A percentile compares a stretch with the other conserved stretches of the same genome.
These are phyloP conservation scores for Vimba vimba DNA, from an alignment of 2,113 vertebrate genomes.

Conservation along the genomic window DNA sequence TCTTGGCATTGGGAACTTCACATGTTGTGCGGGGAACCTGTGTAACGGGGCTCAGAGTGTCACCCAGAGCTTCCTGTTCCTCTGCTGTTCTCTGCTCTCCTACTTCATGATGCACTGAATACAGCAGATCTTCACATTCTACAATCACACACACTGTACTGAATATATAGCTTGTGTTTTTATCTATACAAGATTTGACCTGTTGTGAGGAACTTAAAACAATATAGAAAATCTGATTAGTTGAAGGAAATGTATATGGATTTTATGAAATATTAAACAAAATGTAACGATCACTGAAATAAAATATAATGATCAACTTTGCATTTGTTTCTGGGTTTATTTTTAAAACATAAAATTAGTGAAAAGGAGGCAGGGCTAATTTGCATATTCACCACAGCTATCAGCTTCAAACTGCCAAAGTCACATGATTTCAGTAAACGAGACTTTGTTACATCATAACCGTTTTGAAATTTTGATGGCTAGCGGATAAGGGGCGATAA, in stretches of 20 bases:
- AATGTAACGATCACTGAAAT: not conserved
- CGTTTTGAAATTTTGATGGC: too few relatives aligned
- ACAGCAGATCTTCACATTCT: not conserved
- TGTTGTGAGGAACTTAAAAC: not conserved
- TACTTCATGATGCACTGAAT: not conserved
- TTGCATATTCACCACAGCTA: too few relatives aligned
- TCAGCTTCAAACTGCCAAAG: too few relatives aligned
- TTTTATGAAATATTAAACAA: not conserved
- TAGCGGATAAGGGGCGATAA: too few relatives aligned
- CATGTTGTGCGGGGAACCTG: constrained; percentile 49
- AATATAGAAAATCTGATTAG: not conserved
- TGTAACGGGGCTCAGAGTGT: constrained; percentile 36
- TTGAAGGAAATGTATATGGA: not conserved
- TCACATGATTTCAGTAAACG: too few relatives aligned
- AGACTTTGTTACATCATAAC: too few relatives aligned
- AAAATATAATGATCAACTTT: not conserved
- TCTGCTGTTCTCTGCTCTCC: constrained; percentile 22
- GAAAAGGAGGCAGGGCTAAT: too few relatives aligned
- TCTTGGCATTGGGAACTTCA: fast-evolving
- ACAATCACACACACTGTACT: too few relatives aligned
- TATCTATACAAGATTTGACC: not conserved
- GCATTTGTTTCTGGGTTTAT: not conserved
- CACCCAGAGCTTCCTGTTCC: constrained; percentile 48
- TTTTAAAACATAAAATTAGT: not conserved
- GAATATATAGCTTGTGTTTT: not conserved